phyloP scores from a whole-genome alignment of 2,888 invertebrate genomes.

The Lobophora halterata region DNA sequence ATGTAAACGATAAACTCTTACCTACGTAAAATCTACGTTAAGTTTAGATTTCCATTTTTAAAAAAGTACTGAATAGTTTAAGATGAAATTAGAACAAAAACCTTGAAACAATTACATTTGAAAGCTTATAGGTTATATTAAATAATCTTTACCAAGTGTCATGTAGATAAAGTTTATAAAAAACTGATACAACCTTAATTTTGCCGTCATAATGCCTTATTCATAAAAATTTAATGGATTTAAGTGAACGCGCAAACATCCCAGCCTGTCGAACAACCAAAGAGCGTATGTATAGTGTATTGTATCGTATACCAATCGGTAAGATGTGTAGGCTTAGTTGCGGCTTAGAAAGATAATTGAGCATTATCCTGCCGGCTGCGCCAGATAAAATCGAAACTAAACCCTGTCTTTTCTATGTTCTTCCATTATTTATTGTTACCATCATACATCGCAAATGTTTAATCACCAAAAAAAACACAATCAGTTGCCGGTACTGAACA shows the following conservation, averaged over 20 bases:
- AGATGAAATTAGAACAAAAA: too few species aligned
- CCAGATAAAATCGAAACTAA: too few species aligned
- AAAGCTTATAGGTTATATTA: too few species aligned
- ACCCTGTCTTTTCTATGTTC: too few species aligned
- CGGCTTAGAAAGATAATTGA: slow-evolving; percentile 9
- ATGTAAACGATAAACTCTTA: too few species aligned
- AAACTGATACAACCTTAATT: slow-evolving; percentile 14
- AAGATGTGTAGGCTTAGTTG: slow-evolving; percentile 41
- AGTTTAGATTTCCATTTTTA: slow-evolving; percentile 9
- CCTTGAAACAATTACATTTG: too few species aligned
- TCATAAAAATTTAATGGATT: slow-evolving; percentile 10
- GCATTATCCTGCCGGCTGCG: slow-evolving; percentile 6
- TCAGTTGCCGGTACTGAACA: too few species aligned
- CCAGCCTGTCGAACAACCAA: slow-evolving; percentile 51
- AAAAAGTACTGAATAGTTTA: slow-evolving; percentile 21
- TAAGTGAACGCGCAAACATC: slow-evolving; percentile 46
- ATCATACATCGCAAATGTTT: too few species aligned
- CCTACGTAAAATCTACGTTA: slow-evolving; percentile 4
- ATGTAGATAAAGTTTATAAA: slow-evolving; percentile 5
- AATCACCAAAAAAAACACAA: too few species aligned
- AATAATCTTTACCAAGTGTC: too few species aligned
- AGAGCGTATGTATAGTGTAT: slow-evolving; percentile 49
- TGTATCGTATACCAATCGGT: slow-evolving; percentile 40
- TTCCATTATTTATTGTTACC: too few species aligned
- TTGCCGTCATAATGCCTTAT: slow-evolving; percentile 21